Evolutionary conservation across 2,888 invertebrate genomes (phyloP).

Genomic region (Azorinus chamasolen): DNA sequence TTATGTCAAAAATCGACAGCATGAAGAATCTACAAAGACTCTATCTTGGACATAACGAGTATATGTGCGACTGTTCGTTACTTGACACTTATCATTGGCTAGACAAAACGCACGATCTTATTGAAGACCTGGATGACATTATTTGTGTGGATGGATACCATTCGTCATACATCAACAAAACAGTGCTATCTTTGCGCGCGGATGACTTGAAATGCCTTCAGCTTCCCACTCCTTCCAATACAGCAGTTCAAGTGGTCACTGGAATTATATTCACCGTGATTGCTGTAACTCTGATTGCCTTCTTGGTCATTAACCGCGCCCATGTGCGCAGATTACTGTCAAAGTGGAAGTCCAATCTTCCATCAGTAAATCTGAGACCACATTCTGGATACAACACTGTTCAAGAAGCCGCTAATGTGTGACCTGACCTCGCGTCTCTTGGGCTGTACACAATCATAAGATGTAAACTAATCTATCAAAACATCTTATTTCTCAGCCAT

Average conservation of each 20-base stretch:
- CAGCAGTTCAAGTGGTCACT: conserved; percentile 38
- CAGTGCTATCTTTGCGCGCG: conserved; percentile 30
- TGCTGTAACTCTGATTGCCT: conserved; percentile 35
- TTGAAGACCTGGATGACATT: conserved; percentile 39
- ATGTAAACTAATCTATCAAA: too few relatives aligned
- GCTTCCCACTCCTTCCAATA: conserved; percentile 33
- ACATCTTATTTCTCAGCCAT: too few relatives aligned
- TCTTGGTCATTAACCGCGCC: conserved; percentile 41
- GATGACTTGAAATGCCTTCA: conserved; percentile 45
- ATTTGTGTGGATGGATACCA: conserved; percentile 60
- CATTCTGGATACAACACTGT: conserved; percentile 53
- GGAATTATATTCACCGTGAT: conserved; percentile 49
- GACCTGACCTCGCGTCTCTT: too few relatives aligned
- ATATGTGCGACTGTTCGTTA: conserved; percentile 68
- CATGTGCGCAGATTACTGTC: conserved; percentile 27
- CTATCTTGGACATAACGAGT: conserved; percentile 60
- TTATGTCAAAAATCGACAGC: conserved; percentile 36
- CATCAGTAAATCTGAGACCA: conserved; percentile 29
- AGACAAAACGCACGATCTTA: conserved; percentile 36
- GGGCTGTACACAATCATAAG: too few relatives aligned
- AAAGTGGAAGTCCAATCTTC: conserved; percentile 34
- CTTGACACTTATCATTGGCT: conserved; percentile 67
- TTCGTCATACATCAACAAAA: conserved; percentile 51
- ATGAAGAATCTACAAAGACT: conserved; percentile 45
- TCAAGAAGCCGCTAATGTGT: conserved; percentile 42